Evolutionary conservation across 1,140 invertebrate genomes (phyloP).

Genomic region (Danaus plexippus): DNA sequence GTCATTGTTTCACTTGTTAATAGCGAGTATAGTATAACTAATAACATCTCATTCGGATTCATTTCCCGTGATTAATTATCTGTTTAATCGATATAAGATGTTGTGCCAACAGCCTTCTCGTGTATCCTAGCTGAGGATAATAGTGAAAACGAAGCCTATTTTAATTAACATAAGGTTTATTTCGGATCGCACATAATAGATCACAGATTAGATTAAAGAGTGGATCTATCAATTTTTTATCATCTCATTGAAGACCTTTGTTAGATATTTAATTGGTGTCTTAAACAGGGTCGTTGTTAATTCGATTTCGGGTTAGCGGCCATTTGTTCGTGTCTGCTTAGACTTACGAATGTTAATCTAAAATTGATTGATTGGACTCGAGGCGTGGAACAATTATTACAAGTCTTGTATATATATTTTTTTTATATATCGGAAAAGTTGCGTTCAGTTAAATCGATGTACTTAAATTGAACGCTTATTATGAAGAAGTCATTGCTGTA

Average conservation of each 20-base stretch:
- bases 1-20: slow-evolving; percentile 70
- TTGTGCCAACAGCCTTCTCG: slow-evolving; percentile 67
- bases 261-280: slow-evolving; percentile 68
- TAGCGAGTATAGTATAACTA: slow-evolving; percentile 69
- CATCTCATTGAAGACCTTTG: slow-evolving; percentile 66
- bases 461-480: too few species aligned
- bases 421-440: too few species aligned
- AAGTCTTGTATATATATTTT: slow-evolving; percentile 1
- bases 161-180: slow-evolving; percentile 16
- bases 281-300: slow-evolving; percentile 64
- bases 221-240: slow-evolving; percentile 69
- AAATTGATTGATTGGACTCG: slow-evolving; percentile 63
- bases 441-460: too few species aligned
- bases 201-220: slow-evolving; percentile 66
- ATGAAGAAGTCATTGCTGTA: too few species aligned
- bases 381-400: slow-evolving; percentile 19
- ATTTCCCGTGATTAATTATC: slow-evolving; percentile 72
- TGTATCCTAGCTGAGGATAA: slow-evolving; percentile 26
- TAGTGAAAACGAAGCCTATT: slow-evolving; percentile 19
- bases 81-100: slow-evolving; percentile 72
- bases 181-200: slow-evolving; percentile 21
- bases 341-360: slow-evolving; percentile 57
- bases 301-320: slow-evolving; percentile 55
- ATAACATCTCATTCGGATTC: slow-evolving; percentile 72
- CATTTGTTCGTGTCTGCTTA: slow-evolving; percentile 61